Conservation (phyloP, 1,140 invertebrate species). For the Octopus sinensis region DNA sequence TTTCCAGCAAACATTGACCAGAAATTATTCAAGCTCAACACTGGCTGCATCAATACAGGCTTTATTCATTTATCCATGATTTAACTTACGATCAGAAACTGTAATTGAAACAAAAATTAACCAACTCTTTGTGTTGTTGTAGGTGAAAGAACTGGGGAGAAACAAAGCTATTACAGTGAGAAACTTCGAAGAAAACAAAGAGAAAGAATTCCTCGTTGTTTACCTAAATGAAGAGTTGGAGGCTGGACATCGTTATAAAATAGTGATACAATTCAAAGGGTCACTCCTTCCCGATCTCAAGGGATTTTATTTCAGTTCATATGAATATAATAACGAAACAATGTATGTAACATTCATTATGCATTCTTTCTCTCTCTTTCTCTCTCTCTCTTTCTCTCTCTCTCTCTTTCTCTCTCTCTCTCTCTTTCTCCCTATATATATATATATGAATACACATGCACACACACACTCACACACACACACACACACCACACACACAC, state of each 20-base stretch:
- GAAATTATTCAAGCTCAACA: too few relatives aligned
- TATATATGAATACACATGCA: neutral
- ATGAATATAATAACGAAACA: constrained; percentile 36
- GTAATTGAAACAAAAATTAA: too few relatives aligned
- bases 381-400: neutral
- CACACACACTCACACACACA: neutral
- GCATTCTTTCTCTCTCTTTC: neutral
- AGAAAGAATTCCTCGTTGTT: neutral
- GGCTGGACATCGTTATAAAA: constrained; percentile 7
- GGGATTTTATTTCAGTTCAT: constrained; percentile 46
- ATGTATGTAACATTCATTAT: constrained; percentile 32
- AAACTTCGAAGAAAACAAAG: neutral
- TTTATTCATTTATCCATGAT: too few relatives aligned
- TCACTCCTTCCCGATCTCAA: constrained; percentile 69
- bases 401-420: neutral
- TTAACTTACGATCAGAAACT: too few relatives aligned
- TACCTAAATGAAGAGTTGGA: neutral
- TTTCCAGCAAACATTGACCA: too few relatives aligned
- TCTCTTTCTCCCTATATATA: neutral
- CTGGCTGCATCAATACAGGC: too few relatives aligned
- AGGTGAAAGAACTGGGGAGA: too few relatives aligned
- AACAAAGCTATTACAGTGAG: neutral
- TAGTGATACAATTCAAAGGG: constrained; percentile 68
- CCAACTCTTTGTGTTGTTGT: too few relatives aligned
- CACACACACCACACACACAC: neutral